Percentiles rank a stretch among this genome's conserved stretches.
Conservation (phyloP, 2,888 invertebrate species). For the Ectemnius continuus region DNA sequence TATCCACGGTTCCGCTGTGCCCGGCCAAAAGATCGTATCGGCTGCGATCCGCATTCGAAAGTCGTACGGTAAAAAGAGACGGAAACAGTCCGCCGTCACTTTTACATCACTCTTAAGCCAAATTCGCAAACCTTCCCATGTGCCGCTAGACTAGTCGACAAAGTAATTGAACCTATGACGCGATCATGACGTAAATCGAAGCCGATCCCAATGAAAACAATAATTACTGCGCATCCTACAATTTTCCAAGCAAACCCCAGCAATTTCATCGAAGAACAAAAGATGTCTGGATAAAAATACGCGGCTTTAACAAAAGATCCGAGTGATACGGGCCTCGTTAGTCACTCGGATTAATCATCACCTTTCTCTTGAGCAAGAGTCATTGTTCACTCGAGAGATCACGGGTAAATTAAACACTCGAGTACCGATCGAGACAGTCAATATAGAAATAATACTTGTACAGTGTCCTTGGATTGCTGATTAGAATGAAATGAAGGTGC, state of each 20-base stretch:
- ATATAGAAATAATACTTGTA: not conserved
- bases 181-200: too few species aligned
- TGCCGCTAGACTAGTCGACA: too few species aligned
- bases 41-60: not conserved
- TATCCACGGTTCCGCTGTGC: too few species aligned
- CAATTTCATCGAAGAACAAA: slow-evolving; percentile 35
- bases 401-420: not conserved
- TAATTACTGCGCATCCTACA: not conserved
- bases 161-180: too few species aligned
- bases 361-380: slow-evolving; percentile 26
- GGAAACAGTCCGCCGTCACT: slow-evolving; percentile 8
- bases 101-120: too few species aligned
- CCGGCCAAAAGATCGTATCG: too few species aligned
- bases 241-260: too few species aligned
- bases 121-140: too few species aligned
- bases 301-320: slow-evolving; percentile 25
- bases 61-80: not conserved
- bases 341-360: slow-evolving; percentile 47
- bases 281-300: slow-evolving; percentile 3
- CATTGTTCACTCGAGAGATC: slow-evolving; percentile 20
- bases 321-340: slow-evolving; percentile 41
- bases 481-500: not conserved
- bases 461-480: not conserved
- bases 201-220: too few species aligned
- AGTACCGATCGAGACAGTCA: not conserved